phyloP scores from a whole-genome alignment of 1,140 invertebrate genomes.

The Prorops nasuta region DNA sequence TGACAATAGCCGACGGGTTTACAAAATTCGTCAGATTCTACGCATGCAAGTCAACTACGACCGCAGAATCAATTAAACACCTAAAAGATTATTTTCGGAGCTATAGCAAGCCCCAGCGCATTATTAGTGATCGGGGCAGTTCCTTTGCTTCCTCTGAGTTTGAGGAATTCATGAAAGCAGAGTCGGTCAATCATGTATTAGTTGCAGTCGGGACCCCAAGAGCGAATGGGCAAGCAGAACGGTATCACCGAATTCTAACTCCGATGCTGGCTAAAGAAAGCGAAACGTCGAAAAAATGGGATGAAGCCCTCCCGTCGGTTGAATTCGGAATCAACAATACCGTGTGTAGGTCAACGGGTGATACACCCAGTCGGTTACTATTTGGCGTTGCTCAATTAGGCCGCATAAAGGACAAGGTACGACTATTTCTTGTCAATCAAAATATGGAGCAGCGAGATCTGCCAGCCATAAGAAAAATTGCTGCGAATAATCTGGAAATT shows the following conservation, averaged over 20 bases:
- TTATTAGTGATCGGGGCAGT: background rate
- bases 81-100: background rate
- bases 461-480: too few species aligned
- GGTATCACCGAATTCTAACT: slow-evolving; percentile 19
- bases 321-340: too few species aligned
- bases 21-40: background rate
- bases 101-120: background rate
- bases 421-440: background rate
- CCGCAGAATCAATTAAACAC: background rate
- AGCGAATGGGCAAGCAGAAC: too few species aligned
- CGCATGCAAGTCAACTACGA: background rate
- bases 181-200: background rate
- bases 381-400: too few species aligned
- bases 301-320: slow-evolving; percentile 16
- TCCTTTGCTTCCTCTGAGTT: background rate
- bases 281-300: slow-evolving; percentile 16
- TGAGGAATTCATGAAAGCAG: background rate
- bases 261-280: slow-evolving; percentile 24
- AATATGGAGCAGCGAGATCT: too few species aligned
- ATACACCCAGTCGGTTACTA: too few species aligned
- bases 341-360: too few species aligned
- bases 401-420: slow-evolving; percentile 2
- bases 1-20: background rate
- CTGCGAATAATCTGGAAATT: too few species aligned
- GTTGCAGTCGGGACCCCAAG: slow-evolving; percentile 7